Evolutionary conservation across 1,140 invertebrate species (phyloP).

Genomic region (honey bee (Apis mellifera)): Amel_HAv3.1 CM009931.2:11989001-11989500

Average conservation of each 20-base stretch:
- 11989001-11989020: no score
- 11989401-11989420: slow-evolving; percentile 86
- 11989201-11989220: no score
- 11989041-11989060: background rate
- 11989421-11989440: slow-evolving; percentile 74
- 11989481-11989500: slow-evolving; percentile 70
- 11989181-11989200: no score
- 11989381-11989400: slow-evolving; percentile 90
- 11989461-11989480: slow-evolving; percentile 77
- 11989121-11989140: no score
- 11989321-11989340: slow-evolving; percentile 51
- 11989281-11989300: background rate
- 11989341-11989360: slow-evolving; percentile 51
- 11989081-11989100: background rate
- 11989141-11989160: no score
- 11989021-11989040: background rate
- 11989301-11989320: slow-evolving; percentile 46
- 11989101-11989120: no score
- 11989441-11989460: slow-evolving; percentile 77
- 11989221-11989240: no score
- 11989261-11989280: background rate
- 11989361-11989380: slow-evolving; percentile 64
- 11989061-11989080: background rate
- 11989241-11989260: background rate
- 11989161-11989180: no score